Evolutionary conservation across 2,888 invertebrate species (phyloP), one percentile per base, ranked within the genome.

Genomic region (Torymus aiolomorphi): DNA sequence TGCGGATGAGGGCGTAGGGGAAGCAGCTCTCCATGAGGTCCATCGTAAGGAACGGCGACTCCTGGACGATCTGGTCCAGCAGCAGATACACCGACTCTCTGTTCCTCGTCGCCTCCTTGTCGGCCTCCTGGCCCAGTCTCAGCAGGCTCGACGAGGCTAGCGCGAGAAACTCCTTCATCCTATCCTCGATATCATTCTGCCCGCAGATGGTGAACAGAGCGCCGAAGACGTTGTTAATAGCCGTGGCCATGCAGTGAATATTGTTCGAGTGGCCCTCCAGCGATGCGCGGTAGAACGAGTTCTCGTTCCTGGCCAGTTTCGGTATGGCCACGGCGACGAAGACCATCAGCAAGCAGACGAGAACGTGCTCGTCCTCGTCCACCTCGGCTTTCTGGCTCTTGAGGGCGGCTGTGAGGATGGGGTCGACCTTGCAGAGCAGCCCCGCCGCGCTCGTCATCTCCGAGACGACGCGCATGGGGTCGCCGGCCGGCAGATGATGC

Each of bases 391-490:
- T 98, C 88, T 98, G 97, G 81, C 11, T 80, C 12, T 67, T 80
- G 0, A 80, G 63, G 0, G 98, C 97, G 56, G 95, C 94, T 8
- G 98, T 97, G 71, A 99, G 92, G 0, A 97, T 97, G 0, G 99
- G 98, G 90, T 99, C 99, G 0, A 99, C 97, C 91, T 97, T 96
- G 89, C 98, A 98, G 0, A 95, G 92, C 80, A 98, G 92, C 0
- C 99, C 99, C 16, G 98, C 98, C 0, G 99, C 97, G 0, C 98
- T 97, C 2, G 98, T 97, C 97, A 99, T 97, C 91, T 99, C 99
- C 82, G 96, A 97, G 77, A 99, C 97, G 54, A 97, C 95, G 89
- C 98, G 93, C 92, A 95, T 94, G 2, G 96, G 96, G 91, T 97
- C 97, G 0, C 96, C 96, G 82, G 96, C 95, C 0, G 98, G 97